Evolutionary conservation across 2,888 invertebrate genomes (phyloP), one percentile per base, ranked within the genome.

Genomic region (Gasteruption jaculator): DNA sequence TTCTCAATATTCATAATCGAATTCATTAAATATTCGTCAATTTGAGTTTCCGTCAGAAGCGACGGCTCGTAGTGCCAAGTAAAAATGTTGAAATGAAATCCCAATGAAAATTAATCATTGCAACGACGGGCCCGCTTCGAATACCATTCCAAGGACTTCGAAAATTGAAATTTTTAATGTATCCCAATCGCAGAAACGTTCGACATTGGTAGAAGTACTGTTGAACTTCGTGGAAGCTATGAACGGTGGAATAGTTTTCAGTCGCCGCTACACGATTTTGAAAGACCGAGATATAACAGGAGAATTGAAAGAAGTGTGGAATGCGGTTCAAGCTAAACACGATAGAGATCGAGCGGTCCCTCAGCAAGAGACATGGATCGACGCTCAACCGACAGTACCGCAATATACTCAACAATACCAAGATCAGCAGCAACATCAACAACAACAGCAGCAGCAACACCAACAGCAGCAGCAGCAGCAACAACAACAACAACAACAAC

Each of bases 221-320:
- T 77, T 84, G 57, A 83, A 85, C 67, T 85, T 83, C 62, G 82
- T 85, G 22, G 85, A 85, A 63, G 79, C 81, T 11, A 83, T 82
- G 82, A 85, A 85, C 59, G 77, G 80, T 3, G 83, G 81, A 1
- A 68, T 85, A 21, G 65, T 75, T 46, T 73, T 85, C 49, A 73
- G 77, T 18, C 73, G 83, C 58, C 71, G 64, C 37, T 70, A 65
- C 34, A 55, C 77, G 10, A 81, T 85, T 49, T 61, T 85, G 20
- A 80, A 79, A 56, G 83, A 85, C 57, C 73, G 82, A 16, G 85
- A 85, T 62, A 73, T 85, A 45, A 81, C 82, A 0, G 85, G 85
- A 0, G 85, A 85, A 62, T 67, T 85, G 15, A 85, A 85, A 61
- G 84, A 85, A 60, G 81, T 85, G 1, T 85, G 85, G 85, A 78